Base-by-base conservation (phyloP, 2,888 invertebrate species). In the Cryptops parisi region DNA sequence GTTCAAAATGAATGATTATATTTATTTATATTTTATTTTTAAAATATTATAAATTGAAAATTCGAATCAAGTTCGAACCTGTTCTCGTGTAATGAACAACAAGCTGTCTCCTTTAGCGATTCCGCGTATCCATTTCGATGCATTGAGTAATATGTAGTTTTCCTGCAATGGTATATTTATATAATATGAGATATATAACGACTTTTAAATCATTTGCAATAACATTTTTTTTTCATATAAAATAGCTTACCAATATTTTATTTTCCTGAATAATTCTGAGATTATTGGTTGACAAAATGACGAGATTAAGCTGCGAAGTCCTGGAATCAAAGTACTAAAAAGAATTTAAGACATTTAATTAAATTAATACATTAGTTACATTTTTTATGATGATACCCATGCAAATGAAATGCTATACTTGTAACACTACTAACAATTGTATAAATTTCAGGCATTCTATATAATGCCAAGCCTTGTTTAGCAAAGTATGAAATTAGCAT, bases 21-120 rank as follows among this genome's bases (percentile, higher is more conserved):
- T 33, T 3, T 21, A 24, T 2, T 19, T 48, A 38, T 38, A n/a
- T n/a, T n/a, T n/a, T n/a, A n/a, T n/a, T n/a, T n/a, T n/a, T n/a
- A n/a, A n/a, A n/a, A n/a, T n/a, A n/a, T n/a, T n/a, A n/a, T n/a
- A n/a, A n/a, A n/a, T n/a, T n/a, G n/a, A n/a, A n/a, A n/a, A n/a
- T n/a, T n/a, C n/a, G n/a, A n/a, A n/a, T n/a, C n/a, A n/a, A n/a
- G n/a, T n/a, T n/a, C n/a, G 17, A 12, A 46, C 51, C 41, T 15
- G 21, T 43, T 22, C 6, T 45, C 21, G 23, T 23, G 17, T 23
- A 26, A 52, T 12, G 33, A 52, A 52, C 15, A 52, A 9, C 22
- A 53, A 23, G 26, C 54, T 54, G 49, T 54, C 51, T 3, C 54
- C 54, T 26, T 41, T 22, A 3, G 53, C 39, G 25, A 53, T 40